Conservation (phyloP, 2,888 invertebrate genomes). For the Pteria penguin region DNA sequence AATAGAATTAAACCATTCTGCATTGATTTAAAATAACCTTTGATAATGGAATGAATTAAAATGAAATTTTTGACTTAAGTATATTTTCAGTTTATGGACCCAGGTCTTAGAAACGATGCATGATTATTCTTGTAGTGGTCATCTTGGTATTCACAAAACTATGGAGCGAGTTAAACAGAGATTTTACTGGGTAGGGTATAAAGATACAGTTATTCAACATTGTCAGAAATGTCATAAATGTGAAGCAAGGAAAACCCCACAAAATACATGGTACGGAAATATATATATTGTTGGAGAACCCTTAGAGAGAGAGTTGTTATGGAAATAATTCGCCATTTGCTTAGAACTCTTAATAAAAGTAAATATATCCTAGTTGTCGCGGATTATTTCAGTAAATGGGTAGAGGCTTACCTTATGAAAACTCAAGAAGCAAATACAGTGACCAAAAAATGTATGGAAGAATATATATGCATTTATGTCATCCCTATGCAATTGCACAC, state of each 20-base stretch:
- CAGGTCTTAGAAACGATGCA: too few species aligned
- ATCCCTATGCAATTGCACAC: background rate
- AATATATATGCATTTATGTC: background rate
- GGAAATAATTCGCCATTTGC: too few species aligned
- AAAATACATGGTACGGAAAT: background rate
- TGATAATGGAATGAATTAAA: too few species aligned
- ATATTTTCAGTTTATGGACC: too few species aligned
- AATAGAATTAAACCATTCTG: too few species aligned
- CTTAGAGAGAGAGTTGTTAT: too few species aligned
- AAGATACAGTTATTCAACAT: background rate
- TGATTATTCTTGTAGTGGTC: too few species aligned
- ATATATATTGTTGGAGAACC: background rate
- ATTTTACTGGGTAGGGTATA: too few species aligned
- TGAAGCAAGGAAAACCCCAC: background rate
- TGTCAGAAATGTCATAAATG: background rate
- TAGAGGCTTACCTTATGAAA: background rate
- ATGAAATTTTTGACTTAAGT: too few species aligned
- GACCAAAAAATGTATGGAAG: background rate
- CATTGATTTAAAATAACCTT: too few species aligned
- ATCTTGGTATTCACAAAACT: too few species aligned
- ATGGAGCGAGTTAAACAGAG: too few species aligned
- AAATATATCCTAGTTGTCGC: background rate
- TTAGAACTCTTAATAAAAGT: background rate
- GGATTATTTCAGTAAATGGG: background rate
- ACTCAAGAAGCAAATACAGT: background rate